Evolutionary conservation across 2,888 invertebrate species (phyloP).

Genomic region (Axea sp.): DNA sequence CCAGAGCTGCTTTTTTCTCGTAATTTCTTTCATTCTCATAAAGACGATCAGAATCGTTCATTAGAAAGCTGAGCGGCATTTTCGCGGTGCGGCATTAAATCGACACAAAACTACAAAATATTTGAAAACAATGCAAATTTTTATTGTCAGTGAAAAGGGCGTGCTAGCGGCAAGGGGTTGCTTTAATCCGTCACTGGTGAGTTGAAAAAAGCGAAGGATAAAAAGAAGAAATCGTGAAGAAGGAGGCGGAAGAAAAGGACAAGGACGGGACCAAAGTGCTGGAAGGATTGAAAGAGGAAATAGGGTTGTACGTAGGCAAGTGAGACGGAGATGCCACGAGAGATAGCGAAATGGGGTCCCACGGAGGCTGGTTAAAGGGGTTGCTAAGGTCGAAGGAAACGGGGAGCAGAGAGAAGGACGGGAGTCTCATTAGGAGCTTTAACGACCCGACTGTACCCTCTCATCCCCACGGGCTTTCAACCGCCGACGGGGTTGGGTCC

Average conservation of each 20-base stretch:
- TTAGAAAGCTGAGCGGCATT: constrained; percentile 12
- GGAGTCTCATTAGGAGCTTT: constrained; percentile 78
- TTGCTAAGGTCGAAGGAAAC: constrained; percentile 60
- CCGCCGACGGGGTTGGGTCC: constrained; percentile 65
- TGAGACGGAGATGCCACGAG: constrained; percentile 15
- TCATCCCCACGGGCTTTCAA: constrained; percentile 69
- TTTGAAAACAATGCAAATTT: constrained; percentile 45
- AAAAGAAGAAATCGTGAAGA: constrained; percentile 25
- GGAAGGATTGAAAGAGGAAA: constrained; percentile 4
- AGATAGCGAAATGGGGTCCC: constrained; percentile 35
- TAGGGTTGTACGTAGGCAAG: too few species aligned
- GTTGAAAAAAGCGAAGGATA: constrained; percentile 12
- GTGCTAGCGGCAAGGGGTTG: constrained; percentile 3
- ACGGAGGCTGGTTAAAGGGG: constrained; percentile 56
- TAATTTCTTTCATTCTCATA: background rate
- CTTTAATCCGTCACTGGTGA: constrained; percentile 41
- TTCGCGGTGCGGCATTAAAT: constrained; percentile 20
- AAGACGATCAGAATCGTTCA: constrained; percentile 22
- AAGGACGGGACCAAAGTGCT: constrained; percentile 36
- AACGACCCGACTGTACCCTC: constrained; percentile 76
- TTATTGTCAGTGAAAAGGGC: constrained; percentile 29
- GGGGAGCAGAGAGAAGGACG: constrained; percentile 35
- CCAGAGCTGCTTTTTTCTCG: too few species aligned
- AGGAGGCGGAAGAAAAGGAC: background rate
- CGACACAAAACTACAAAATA: constrained; percentile 23